These are phyloP conservation scores for Anser brachyrhynchus DNA, from an alignment of 2,113 vertebrate genomes.

Conservation along the genomic window DNA sequence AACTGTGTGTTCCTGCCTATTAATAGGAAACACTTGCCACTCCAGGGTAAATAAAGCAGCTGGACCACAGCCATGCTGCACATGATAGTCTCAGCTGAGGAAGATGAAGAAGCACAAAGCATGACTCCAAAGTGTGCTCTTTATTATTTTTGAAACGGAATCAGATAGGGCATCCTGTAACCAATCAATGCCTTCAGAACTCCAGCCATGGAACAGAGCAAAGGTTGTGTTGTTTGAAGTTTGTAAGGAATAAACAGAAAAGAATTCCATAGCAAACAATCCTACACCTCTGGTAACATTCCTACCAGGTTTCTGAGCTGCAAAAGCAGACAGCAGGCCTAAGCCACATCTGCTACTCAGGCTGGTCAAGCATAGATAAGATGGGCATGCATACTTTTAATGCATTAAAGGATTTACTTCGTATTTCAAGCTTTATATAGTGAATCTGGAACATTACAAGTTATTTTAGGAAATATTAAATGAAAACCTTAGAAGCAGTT, in stretches of 20 bases:
- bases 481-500: neutral
- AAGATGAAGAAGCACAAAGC: neutral
- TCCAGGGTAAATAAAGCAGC: neutral
- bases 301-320: neutral
- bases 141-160: neutral
- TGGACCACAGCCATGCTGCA: neutral
- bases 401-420: neutral
- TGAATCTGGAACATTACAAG: too few relatives aligned
- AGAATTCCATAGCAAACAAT: neutral
- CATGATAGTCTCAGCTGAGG: neutral
- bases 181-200: neutral
- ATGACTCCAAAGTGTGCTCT: neutral
- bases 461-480: neutral
- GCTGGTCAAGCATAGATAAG: accelerated
- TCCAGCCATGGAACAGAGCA: neutral
- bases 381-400: neutral
- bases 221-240: neutral
- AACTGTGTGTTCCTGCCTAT: neutral
- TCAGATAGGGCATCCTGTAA: neutral
- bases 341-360: accelerated
- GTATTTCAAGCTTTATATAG: neutral
- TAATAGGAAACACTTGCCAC: neutral
- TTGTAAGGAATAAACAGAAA: neutral
- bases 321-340: accelerated
- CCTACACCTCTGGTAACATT: neutral